These are phyloP conservation scores for Polypedilum pembai DNA, from an alignment of 1,140 invertebrate genomes.

Conservation along the genomic window DNA sequence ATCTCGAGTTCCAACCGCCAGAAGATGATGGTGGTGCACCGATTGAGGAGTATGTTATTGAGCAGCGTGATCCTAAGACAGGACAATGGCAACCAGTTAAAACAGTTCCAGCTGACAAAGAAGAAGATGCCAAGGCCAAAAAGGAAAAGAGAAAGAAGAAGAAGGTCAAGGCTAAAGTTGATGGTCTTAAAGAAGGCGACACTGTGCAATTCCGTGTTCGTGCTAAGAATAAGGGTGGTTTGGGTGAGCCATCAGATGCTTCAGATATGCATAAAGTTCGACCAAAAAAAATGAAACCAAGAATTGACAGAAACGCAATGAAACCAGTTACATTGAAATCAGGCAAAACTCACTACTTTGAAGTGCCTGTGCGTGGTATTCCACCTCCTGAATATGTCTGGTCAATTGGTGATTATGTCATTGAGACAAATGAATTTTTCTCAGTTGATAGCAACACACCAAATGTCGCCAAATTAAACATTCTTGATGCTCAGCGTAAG, in stretches of 20 bases:
- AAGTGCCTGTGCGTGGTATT: constrained; percentile 91
- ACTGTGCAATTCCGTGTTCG: constrained; percentile 98
- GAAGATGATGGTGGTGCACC: constrained; percentile 87
- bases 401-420: constrained; percentile 54
- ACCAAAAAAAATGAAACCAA: constrained; percentile 66
- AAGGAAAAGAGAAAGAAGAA: constrained; percentile 58
- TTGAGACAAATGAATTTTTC: constrained; percentile 18
- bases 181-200: constrained; percentile 85
- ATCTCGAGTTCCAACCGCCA: constrained; percentile 87
- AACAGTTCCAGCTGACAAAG: constrained; percentile 41
- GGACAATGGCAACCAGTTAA: constrained; percentile 88
- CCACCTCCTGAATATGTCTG: constrained; percentile 89
- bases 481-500: constrained; percentile 72
- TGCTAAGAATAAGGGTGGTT: constrained; percentile 97
- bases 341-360: constrained; percentile 83
- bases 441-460: constrained; percentile 71
- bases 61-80: constrained; percentile 89
- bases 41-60: constrained; percentile 94
- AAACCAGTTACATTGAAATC: constrained; percentile 80
- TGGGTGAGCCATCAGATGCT: constrained; percentile 79
- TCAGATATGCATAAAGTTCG: constrained; percentile 63
- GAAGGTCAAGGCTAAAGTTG: constrained; percentile 75
- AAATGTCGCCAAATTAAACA: constrained; percentile 58
- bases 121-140: constrained; percentile 39
- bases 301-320: constrained; percentile 86